phyloP scores from a whole-genome alignment of 1,140 invertebrate species.

The Asbolus verrucosus region DNA sequence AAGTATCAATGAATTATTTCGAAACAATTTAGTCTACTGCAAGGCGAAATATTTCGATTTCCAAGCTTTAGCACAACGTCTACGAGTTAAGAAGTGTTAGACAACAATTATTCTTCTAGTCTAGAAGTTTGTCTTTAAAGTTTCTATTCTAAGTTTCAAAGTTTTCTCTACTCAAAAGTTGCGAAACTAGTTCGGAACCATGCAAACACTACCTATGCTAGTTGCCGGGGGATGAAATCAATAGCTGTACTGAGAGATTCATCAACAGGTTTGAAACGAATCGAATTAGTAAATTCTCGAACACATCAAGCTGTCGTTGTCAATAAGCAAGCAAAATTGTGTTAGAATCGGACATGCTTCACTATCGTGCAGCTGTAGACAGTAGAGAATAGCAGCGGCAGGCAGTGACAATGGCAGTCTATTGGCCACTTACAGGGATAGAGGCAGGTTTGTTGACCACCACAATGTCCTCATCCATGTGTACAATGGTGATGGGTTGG shows the following conservation, averaged over 20 bases:
- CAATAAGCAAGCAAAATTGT: too few relatives aligned
- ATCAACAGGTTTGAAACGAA: slow-evolving; percentile 26
- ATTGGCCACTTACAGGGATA: slow-evolving; percentile 93
- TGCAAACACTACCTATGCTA: slow-evolving; percentile 20
- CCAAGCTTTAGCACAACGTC: slow-evolving; percentile 4
- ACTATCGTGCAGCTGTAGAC: slow-evolving; percentile 1
- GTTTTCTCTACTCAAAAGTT: slow-evolving; percentile 1
- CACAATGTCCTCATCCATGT: slow-evolving; percentile 97
- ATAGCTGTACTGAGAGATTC: slow-evolving; percentile 23
- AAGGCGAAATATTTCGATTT: too few relatives aligned
- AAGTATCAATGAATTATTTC: too few relatives aligned
- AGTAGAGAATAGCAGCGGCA: slow-evolving; percentile 4
- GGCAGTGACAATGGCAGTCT: slow-evolving; percentile 73
- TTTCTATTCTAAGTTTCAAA: slow-evolving; percentile 5
- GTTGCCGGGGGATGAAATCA: slow-evolving; percentile 14
- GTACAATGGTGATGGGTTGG: slow-evolving; percentile 93
- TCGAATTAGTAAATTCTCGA: neutral
- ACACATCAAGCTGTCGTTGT: too few relatives aligned
- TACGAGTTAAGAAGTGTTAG: neutral
- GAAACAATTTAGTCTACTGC: too few relatives aligned
- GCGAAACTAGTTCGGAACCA: too few relatives aligned
- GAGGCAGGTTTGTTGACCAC: slow-evolving; percentile 99
- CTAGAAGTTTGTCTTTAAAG: neutral
- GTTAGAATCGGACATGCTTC: neutral
- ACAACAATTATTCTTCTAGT: neutral